Evolutionary conservation across 2,888 invertebrate species (phyloP), one percentile per base, ranked within the genome.

Genomic region (Lymantria monacha): DNA sequence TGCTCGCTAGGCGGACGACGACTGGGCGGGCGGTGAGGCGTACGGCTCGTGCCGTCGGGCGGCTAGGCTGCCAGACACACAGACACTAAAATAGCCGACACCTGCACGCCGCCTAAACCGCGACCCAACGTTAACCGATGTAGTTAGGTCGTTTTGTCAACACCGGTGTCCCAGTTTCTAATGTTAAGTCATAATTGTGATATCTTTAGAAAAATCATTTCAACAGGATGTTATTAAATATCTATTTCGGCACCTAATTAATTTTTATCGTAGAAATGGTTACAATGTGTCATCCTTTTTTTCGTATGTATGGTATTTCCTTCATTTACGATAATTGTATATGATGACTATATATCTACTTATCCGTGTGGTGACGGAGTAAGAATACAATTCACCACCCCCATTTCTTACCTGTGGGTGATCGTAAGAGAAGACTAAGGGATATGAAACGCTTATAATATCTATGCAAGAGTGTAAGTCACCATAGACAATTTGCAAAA

Each of bases 71-170:
- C 62, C 70, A 65, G 66, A 69, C 70, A 70, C 66, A 66, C 70
- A 71, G 72, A 64, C 76, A 79, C 86, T 75, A 79, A 91, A 91
- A 90, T 90, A 91, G 85, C 82, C 74, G 81, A 80, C 87, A 90
- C 91, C 90, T 89, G 90, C 85, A 84, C 51, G 51, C 70, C 78
- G 79, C 77, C 74, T 66, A 69, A 73, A 75, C 80, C 79, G 76
- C 79, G 77, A 83, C 84, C 83, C 80, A 72, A 71, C 41, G 73
- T 72, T 72, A 76, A 80, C 83, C 68, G 69, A 57, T 72, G 70
- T 69, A 76, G 64, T 76, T 76, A 61, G 75, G 73, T 60, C 73
- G 78, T 73, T 82, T 81, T 84, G 82, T 84, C 84, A 79, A 83
- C 81, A 79, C 66, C 69, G 69, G 72, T 82, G 80, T 78, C 77